Percentiles rank a stretch among this genome's conserved stretches.
These are phyloP conservation scores for Cheirogaleus medius DNA, from an alignment of 2,113 vertebrate genomes.

Conservation along the genomic window DNA sequence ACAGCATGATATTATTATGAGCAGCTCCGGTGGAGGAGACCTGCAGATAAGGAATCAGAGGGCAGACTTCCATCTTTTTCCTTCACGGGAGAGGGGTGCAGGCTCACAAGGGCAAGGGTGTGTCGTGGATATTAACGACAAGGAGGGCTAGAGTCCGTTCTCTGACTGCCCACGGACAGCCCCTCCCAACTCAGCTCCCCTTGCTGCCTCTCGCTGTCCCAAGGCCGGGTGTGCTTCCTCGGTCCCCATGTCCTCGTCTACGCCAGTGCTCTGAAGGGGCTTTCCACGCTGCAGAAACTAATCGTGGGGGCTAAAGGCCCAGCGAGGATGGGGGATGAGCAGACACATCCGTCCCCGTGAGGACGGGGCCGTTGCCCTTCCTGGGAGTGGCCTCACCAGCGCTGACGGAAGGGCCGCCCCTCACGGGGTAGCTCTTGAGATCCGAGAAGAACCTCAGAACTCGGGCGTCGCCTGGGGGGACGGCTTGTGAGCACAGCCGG, in stretches of 20 bases:
- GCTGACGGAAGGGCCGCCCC: not conserved
- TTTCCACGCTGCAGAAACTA: accelerated
- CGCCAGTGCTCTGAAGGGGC: not conserved
- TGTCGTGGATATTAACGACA: not conserved
- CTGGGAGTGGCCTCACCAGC: accelerated
- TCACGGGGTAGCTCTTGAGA: not conserved
- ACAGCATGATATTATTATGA: not conserved
- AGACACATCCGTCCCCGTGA: accelerated
- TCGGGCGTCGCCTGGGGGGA: too few species aligned
- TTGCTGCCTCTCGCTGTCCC: not conserved
- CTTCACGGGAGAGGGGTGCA: not conserved
- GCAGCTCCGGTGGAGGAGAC: not conserved
- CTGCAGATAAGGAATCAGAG: not conserved
- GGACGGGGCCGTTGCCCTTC: not conserved
- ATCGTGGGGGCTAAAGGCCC: not conserved
- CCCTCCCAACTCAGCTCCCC: accelerated
- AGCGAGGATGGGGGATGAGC: not conserved
- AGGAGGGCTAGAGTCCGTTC: not conserved
- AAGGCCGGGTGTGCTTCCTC: not conserved
- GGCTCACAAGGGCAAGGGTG: too few species aligned
- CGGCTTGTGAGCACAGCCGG: not conserved
- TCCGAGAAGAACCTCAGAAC: not conserved
- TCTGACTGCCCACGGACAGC: accelerated
- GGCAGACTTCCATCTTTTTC: too few species aligned
- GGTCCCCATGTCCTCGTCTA: accelerated